These are phyloP conservation scores for Nyctibius grandis DNA, from an alignment of 2,797 vertebrate genomes.

Conservation along the genomic window DNA sequence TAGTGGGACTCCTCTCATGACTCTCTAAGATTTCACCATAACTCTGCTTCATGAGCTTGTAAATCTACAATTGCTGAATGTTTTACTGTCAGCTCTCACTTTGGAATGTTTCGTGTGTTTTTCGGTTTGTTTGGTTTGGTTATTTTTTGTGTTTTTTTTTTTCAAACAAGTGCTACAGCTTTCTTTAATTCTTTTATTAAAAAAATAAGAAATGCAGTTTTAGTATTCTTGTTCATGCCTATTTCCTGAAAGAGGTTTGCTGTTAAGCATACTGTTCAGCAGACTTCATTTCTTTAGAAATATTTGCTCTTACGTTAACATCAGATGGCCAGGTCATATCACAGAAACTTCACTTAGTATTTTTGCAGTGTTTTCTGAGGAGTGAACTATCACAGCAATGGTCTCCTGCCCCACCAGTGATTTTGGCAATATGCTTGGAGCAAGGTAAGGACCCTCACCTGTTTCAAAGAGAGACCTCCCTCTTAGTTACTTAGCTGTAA, in stretches of 20 bases:
- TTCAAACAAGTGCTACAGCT: background rate
- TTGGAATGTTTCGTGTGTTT: background rate
- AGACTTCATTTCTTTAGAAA: background rate
- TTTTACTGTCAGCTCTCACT: background rate
- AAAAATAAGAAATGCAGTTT: background rate
- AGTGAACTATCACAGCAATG: background rate
- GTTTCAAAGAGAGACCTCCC: background rate
- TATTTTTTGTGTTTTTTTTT: background rate
- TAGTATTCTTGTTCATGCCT: background rate
- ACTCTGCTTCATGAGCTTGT: background rate
- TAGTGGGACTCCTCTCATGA: background rate
- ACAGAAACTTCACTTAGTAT: background rate
- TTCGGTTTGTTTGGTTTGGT: background rate
- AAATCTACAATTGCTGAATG: background rate
- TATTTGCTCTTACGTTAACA: background rate
- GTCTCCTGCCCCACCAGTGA: background rate
- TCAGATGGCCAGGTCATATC: accelerated
- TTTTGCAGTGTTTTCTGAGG: background rate
- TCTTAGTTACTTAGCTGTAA: background rate
- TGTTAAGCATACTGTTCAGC: accelerated
- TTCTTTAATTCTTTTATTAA: background rate
- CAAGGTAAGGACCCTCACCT: background rate
- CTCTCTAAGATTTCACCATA: accelerated
- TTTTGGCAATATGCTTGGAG: background rate
- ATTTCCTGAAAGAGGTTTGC: background rate